phyloP scores from a whole-genome alignment of 1,140 invertebrate genomes.

The Aphelenchoides avenae region DNA sequence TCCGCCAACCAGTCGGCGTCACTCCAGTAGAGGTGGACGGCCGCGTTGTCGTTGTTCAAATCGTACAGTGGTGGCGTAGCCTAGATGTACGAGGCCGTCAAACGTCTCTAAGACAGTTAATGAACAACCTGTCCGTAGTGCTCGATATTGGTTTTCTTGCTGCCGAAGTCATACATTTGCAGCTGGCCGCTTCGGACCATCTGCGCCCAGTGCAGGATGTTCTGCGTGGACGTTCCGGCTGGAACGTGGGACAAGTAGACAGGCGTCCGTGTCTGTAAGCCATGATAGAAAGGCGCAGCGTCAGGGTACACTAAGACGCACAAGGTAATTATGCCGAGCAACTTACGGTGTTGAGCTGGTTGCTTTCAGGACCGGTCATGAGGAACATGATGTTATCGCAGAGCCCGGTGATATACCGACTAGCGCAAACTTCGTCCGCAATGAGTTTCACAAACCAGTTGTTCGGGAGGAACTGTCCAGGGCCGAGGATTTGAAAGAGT shows the following conservation, averaged over 20 bases:
- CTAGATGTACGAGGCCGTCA: conserved; percentile 20
- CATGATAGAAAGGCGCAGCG: neutral
- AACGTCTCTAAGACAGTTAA: no score
- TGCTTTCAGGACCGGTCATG: conserved; percentile 40
- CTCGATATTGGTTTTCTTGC: conserved; percentile 13
- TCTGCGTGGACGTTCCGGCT: conserved; percentile 43
- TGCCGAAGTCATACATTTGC: conserved; percentile 43
- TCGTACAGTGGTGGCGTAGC: conserved; percentile 48
- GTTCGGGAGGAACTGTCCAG: conserved; percentile 37
- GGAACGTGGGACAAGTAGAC: conserved; percentile 36
- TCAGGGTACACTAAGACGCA: no score
- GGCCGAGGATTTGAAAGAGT: conserved; percentile 35
- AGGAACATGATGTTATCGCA: conserved; percentile 41
- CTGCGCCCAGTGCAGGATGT: conserved; percentile 43
- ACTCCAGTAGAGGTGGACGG: conserved; percentile 50
- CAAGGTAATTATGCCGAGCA: no score
- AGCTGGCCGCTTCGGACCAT: conserved; percentile 21
- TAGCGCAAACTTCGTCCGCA: conserved; percentile 29
- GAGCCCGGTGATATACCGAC: conserved; percentile 25
- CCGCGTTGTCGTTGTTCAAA: conserved; percentile 32
- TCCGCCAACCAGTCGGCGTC: conserved; percentile 51
- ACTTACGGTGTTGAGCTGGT: conserved; percentile 33
- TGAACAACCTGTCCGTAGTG: conserved; percentile 42
- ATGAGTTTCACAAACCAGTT: conserved; percentile 32
- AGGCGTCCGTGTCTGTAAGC: neutral